Evolutionary conservation across 2,113 vertebrate species (phyloP).

Genomic region (Petromus typicus): DNA sequence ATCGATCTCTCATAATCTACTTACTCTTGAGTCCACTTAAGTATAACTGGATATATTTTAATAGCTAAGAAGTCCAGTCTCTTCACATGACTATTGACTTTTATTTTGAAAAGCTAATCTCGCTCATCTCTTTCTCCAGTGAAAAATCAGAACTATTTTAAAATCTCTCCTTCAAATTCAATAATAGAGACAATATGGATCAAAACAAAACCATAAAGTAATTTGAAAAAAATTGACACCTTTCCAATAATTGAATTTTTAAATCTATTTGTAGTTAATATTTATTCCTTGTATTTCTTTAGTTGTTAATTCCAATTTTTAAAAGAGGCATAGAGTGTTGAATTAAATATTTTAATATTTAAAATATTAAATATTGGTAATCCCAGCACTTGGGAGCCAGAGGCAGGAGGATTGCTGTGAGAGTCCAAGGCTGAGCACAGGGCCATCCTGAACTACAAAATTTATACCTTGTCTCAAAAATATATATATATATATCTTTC

Average conservation of each 20-base stretch:
- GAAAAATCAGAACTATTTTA: slow-evolving; percentile 12
- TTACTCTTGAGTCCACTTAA: slow-evolving; percentile 5
- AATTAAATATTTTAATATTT: background rate
- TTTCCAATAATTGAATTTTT: background rate
- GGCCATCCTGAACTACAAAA: no score
- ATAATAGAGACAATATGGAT: background rate
- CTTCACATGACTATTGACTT: slow-evolving; percentile 17
- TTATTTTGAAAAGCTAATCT: slow-evolving; percentile 52
- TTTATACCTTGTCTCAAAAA: no score
- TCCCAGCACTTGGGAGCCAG: no score
- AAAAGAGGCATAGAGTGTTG: background rate
- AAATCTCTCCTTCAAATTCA: slow-evolving; percentile 26
- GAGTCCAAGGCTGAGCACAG: no score
- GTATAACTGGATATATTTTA: background rate
- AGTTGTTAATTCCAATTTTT: background rate
- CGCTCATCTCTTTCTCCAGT: background rate
- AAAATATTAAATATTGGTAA: no score
- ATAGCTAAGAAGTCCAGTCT: slow-evolving; percentile 13
- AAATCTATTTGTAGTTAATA: background rate
- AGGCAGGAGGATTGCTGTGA: no score
- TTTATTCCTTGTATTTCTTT: background rate
- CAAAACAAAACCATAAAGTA: background rate
- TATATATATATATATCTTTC: no score
- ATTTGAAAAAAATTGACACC: background rate
- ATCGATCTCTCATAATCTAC: background rate